These are phyloP conservation scores for Steinernema khuongi DNA, from an alignment of 1,140 invertebrate species.

Conservation along the genomic window DNA sequence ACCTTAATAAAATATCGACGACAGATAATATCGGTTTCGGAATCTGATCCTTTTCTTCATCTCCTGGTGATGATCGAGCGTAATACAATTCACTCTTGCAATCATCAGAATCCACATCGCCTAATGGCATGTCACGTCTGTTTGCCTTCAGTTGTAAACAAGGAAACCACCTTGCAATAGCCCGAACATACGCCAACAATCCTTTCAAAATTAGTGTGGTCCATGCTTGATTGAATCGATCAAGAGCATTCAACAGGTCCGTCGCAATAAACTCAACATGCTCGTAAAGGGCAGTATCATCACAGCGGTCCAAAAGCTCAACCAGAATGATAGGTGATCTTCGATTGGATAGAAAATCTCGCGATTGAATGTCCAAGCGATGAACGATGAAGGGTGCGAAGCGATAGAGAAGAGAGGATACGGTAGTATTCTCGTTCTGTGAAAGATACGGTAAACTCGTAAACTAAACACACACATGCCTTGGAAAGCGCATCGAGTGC, in stretches of 20 bases:
- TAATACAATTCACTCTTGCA: slow-evolving; percentile 17
- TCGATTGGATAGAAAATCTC: slow-evolving; percentile 23
- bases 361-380: background rate
- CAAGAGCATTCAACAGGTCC: slow-evolving; percentile 36
- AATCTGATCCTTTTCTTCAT: slow-evolving; percentile 19
- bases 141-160: slow-evolving; percentile 22
- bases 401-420: background rate
- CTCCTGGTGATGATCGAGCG: background rate
- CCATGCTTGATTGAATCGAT: slow-evolving; percentile 34
- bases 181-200: slow-evolving; percentile 29
- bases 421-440: background rate
- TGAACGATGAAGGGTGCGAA: slow-evolving; percentile 3
- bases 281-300: slow-evolving; percentile 22
- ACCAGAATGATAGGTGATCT: slow-evolving; percentile 31
- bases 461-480: background rate
- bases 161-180: slow-evolving; percentile 37
- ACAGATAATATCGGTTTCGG: slow-evolving; percentile 19
- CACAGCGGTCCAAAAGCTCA: slow-evolving; percentile 29
- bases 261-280: slow-evolving; percentile 25
- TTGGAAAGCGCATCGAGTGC: background rate
- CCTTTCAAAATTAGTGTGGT: slow-evolving; percentile 31
- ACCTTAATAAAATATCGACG: slow-evolving; percentile 29
- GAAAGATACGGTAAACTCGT: background rate
- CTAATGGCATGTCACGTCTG: background rate
- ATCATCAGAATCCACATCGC: background rate